phyloP scores from a whole-genome alignment of 2,888 invertebrate genomes.

The Drosophila paucipuncta region DNA sequence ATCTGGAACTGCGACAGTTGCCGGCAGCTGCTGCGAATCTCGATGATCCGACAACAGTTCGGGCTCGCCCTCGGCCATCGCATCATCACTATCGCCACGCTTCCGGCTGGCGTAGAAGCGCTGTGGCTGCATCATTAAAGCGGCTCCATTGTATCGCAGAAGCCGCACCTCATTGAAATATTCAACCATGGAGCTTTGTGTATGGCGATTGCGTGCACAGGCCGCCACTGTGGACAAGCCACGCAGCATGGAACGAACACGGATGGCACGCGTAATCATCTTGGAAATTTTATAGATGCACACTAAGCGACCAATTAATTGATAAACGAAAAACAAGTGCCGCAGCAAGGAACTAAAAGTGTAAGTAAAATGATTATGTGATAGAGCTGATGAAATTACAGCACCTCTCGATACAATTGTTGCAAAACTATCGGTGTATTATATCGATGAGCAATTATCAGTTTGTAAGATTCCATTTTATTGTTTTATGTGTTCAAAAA shows the following conservation, averaged over 20 bases:
- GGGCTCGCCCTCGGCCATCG: slow-evolving; percentile 45
- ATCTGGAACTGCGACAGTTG: slow-evolving; percentile 97
- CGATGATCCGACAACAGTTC: slow-evolving; percentile 67
- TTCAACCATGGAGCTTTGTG: slow-evolving; percentile 50
- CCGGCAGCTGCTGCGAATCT: slow-evolving; percentile 88
- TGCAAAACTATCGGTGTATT: slow-evolving; percentile 17
- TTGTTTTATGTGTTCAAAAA: not conserved
- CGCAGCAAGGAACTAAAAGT: slow-evolving; percentile 37
- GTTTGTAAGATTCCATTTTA: not conserved
- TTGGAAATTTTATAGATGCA: slow-evolving; percentile 13
- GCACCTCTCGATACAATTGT: slow-evolving; percentile 16
- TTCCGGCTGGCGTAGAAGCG: slow-evolving; percentile 60
- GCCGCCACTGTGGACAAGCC: slow-evolving; percentile 49
- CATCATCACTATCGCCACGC: slow-evolving; percentile 62
- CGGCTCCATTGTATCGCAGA: slow-evolving; percentile 38
- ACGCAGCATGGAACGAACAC: slow-evolving; percentile 61
- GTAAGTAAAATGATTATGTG: slow-evolving; percentile 71
- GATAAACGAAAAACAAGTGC: slow-evolving; percentile 38
- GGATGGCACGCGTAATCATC: slow-evolving; percentile 65
- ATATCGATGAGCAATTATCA: slow-evolving; percentile 19
- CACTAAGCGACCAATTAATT: slow-evolving; percentile 35
- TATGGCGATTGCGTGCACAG: slow-evolving; percentile 41
- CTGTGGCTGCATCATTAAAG: slow-evolving; percentile 48
- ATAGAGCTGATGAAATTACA: slow-evolving; percentile 71
- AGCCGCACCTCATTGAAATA: slow-evolving; percentile 45